Conservation (phyloP, 2,797 vertebrate genomes). For the Melanogrammus aeglefinus region DNA sequence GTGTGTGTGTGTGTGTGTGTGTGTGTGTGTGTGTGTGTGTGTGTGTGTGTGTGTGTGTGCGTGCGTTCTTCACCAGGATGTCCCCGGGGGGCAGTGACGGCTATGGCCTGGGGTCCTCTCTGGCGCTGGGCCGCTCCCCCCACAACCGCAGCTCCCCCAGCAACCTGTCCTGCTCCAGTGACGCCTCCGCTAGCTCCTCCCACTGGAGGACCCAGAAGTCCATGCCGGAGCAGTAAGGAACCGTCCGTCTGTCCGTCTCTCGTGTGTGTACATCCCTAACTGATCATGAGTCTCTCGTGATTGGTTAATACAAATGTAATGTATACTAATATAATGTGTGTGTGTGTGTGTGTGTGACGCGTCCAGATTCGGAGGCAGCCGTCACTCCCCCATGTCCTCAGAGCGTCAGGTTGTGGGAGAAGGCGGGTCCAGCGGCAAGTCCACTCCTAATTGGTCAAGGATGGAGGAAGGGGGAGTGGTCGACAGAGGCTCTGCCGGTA, state of each 20-base stretch:
- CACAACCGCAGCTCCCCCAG: conserved; percentile 95
- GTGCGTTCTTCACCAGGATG: conserved; percentile 71
- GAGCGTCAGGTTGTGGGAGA: conserved; percentile 88
- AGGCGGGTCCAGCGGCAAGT: conserved; percentile 81
- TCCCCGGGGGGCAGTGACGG: conserved; percentile 87
- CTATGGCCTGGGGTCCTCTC: conserved; percentile 90
- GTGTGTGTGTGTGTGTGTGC: too few relatives aligned
- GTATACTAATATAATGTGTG: conserved; percentile 4
- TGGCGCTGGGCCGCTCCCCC: conserved; percentile 86
- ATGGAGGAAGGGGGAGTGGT: conserved; percentile 79
- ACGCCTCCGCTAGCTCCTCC: conserved; percentile 81
- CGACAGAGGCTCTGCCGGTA: conserved; percentile 63
- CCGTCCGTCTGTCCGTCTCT: conserved; percentile 1
- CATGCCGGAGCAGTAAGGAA: conserved; percentile 95
- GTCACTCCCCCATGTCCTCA: conserved; percentile 88
- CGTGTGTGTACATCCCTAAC: conserved; percentile 2
- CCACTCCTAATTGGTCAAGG: conserved; percentile 88
- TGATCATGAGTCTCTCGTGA: background rate
- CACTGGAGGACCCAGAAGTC: conserved; percentile 92
- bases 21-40: conserved; percentile 4
- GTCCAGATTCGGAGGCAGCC: conserved; percentile 85
- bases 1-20: too few relatives aligned
- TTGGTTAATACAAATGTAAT: background rate
- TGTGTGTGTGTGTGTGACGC: background rate
- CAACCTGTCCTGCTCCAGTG: conserved; percentile 94